Conservation (phyloP, 2,888 invertebrate species). For the Perizoma affinitatum region DNA sequence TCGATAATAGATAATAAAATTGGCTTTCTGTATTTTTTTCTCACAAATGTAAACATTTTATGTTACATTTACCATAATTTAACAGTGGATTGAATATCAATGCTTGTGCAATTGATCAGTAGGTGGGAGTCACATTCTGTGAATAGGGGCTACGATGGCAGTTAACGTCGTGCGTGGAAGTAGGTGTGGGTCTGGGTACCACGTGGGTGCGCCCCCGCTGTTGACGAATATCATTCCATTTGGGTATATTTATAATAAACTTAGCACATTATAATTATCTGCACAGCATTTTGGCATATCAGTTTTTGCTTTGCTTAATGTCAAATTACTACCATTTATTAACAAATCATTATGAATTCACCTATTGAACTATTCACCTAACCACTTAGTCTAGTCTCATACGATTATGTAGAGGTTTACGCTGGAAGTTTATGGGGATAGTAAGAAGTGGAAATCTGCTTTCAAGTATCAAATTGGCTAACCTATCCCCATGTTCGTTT, state of each 20-base stretch:
- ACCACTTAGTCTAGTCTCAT: no score
- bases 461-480: no score
- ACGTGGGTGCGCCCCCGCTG: constrained; percentile 67
- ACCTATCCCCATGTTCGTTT: no score
- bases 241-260: constrained; percentile 33
- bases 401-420: no score
- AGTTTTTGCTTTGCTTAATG: constrained; percentile 4
- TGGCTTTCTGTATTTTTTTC: no score
- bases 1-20: no score
- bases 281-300: constrained; percentile 35
- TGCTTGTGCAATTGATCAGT: constrained; percentile 60
- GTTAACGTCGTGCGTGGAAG: constrained; percentile 30
- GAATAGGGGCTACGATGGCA: constrained; percentile 55
- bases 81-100: constrained; percentile 58
- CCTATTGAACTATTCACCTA: no score
- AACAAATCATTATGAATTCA: constrained; percentile 1
- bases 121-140: constrained; percentile 66
- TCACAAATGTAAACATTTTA: constrained; percentile 26
- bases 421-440: no score
- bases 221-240: constrained; percentile 41
- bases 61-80: constrained; percentile 52
- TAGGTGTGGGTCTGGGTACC: constrained; percentile 60
- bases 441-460: no score
- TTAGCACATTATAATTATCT: constrained; percentile 41
- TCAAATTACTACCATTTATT: no score